These are phyloP conservation scores for Willowsia nigromaculata DNA, from an alignment of 2,888 invertebrate genomes.

Conservation along the genomic window DNA sequence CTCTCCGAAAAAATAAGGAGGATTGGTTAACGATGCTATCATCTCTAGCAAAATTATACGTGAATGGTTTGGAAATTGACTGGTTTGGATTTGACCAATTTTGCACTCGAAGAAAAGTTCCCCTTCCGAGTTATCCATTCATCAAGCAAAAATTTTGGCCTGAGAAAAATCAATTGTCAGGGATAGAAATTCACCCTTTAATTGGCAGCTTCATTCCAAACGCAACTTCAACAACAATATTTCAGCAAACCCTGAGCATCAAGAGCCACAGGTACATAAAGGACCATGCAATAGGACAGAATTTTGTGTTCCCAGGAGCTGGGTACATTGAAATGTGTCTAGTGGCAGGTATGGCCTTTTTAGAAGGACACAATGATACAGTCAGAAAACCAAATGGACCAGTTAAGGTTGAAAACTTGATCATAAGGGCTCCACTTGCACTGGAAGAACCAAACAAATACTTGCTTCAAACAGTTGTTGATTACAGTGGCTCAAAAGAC, in stretches of 20 bases:
- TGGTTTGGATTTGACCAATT: constrained; percentile 49
- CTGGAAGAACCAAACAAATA: not conserved
- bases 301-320: not conserved
- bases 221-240: constrained; percentile 67
- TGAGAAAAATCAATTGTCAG: too few relatives aligned
- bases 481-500: not conserved
- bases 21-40: constrained; percentile 31
- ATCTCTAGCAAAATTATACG: constrained; percentile 41
- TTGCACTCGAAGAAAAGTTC: constrained; percentile 21
- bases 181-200: too few relatives aligned
- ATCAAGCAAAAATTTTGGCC: constrained; percentile 59
- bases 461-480: constrained; percentile 38
- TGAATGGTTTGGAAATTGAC: not conserved
- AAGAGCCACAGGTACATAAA: not conserved
- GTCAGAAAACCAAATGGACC: not conserved
- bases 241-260: constrained; percentile 76
- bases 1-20: constrained; percentile 39
- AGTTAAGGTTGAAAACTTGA: constrained; percentile 49
- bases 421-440: constrained; percentile 36
- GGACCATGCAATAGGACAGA: not conserved
- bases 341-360: not conserved
- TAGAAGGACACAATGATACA: not conserved
- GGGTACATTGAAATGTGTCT: constrained; percentile 22
- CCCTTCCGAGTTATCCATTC: constrained; percentile 68
- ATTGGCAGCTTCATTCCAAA: not conserved